Evolutionary conservation across 2,113 vertebrate species (phyloP).

Genomic region (Pimephales promelas): DNA sequence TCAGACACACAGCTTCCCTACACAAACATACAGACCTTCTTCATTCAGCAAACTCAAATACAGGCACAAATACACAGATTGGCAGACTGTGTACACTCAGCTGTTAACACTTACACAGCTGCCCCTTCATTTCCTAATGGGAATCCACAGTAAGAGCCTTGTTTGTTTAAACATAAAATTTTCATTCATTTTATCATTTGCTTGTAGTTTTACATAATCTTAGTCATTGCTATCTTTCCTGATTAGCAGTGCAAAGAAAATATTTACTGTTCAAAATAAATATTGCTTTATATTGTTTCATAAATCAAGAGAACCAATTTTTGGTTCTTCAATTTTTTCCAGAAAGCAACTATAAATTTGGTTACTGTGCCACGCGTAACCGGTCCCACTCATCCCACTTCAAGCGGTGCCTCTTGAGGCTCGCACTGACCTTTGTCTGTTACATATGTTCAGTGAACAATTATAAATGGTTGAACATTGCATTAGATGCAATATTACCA

Average conservation of each 20-base stretch:
- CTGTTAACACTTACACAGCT: slow-evolving; percentile 14
- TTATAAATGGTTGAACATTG: not conserved
- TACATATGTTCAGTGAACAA: not conserved
- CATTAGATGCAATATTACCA: not conserved
- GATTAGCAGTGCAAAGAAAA: not conserved
- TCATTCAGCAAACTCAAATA: slow-evolving; percentile 6
- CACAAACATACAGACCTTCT: slow-evolving; percentile 5
- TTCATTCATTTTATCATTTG: not conserved
- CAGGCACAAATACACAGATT: slow-evolving; percentile 24
- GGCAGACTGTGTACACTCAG: not conserved
- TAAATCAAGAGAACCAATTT: not conserved
- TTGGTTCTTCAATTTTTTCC: too few relatives aligned
- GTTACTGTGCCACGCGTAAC: not conserved
- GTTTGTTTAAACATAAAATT: not conserved
- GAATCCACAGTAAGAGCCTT: not conserved
- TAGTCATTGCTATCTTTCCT: not conserved
- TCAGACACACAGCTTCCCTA: not conserved
- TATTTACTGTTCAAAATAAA: not conserved
- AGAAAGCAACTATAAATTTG: too few relatives aligned
- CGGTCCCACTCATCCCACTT: too few relatives aligned
- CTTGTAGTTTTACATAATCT: not conserved
- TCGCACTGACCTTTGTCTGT: too few relatives aligned
- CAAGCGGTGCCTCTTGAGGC: too few relatives aligned
- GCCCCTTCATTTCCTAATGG: not conserved
- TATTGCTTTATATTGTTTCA: not conserved